Percentiles rank a stretch among this genome's conserved stretches.
Conservation (phyloP, 2,888 invertebrate species). For the Hyalella azteca region DNA sequence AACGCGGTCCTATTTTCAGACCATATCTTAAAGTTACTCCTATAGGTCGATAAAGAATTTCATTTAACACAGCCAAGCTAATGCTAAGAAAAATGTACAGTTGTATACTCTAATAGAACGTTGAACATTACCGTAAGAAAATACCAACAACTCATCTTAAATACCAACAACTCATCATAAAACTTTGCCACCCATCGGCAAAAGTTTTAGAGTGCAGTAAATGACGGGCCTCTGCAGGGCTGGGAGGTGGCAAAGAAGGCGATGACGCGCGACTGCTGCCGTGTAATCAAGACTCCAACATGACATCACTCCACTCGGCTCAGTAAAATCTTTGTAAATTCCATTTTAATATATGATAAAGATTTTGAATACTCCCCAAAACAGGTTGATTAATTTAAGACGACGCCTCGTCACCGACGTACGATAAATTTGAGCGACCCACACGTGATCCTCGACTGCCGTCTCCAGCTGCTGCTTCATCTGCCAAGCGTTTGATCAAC, state of each 20-base stretch:
- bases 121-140: slow-evolving; percentile 8
- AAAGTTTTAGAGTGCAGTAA: too few species aligned
- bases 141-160: slow-evolving; percentile 17
- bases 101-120: slow-evolving; percentile 6
- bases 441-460: not conserved
- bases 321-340: too few species aligned
- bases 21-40: not conserved
- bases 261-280: slow-evolving; percentile 12
- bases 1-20: too few species aligned
- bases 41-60: not conserved
- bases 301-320: too few species aligned
- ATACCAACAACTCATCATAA: too few species aligned
- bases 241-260: slow-evolving; percentile 38
- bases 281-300: too few species aligned
- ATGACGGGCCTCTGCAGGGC: slow-evolving; percentile 43
- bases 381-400: too few species aligned
- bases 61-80: slow-evolving; percentile 30
- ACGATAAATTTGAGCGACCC: not conserved
- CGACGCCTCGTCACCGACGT: not conserved
- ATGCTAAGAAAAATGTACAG: slow-evolving; percentile 18
- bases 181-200: not conserved
- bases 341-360: too few species aligned
- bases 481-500: not conserved
- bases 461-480: not conserved
- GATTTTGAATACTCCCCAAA: too few species aligned